Percentiles rank a stretch among this genome's conserved stretches.
These are phyloP conservation scores for Lithophane ornitopus DNA, from an alignment of 2,888 invertebrate species.

Conservation along the genomic window DNA sequence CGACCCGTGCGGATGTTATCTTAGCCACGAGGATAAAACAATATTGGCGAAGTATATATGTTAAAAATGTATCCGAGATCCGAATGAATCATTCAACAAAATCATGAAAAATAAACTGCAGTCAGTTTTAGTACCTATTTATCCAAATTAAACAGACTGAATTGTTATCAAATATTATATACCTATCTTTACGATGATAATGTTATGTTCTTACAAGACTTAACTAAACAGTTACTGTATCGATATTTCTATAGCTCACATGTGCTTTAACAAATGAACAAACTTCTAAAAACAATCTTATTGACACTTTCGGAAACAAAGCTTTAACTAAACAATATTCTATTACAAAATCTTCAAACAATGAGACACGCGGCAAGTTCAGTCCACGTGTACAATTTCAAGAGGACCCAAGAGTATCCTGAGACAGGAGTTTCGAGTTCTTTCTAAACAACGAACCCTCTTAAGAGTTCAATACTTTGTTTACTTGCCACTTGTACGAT, in stretches of 20 bases:
- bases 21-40: too few species aligned
- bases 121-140: background rate
- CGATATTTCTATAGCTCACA: background rate
- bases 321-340: background rate
- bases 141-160: background rate
- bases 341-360: background rate
- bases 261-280: too few species aligned
- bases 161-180: too few species aligned
- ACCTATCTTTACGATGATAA: background rate
- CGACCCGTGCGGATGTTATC: too few species aligned
- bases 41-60: too few species aligned
- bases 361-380: conserved; percentile 13
- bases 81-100: too few species aligned
- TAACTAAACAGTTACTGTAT: background rate
- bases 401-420: background rate
- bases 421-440: conserved; percentile 16
- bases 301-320: background rate
- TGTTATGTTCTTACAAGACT: background rate
- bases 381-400: conserved; percentile 6
- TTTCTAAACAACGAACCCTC: conserved; percentile 21
- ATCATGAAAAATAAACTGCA: too few species aligned
- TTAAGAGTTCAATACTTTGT: conserved; percentile 5
- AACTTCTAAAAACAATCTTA: too few species aligned
- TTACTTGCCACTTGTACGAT: conserved; percentile 10
- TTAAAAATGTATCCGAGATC: too few species aligned